Percentiles rank a stretch among this genome's conserved stretches.
Conservation (phyloP, 1,140 invertebrate species). For the Tachypleus tridentatus region DNA sequence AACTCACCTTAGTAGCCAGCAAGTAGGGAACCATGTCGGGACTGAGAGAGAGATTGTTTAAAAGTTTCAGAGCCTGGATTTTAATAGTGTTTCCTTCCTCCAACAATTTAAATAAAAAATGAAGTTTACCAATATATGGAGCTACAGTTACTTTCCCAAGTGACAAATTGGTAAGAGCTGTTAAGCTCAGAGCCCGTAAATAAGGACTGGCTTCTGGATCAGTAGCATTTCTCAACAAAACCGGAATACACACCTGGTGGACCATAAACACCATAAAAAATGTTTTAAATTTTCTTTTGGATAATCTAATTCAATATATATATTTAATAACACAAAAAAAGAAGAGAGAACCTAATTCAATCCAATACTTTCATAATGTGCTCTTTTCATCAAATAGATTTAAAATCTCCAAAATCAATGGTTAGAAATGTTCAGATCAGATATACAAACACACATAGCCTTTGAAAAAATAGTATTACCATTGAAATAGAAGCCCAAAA, state of each 20-base stretch:
- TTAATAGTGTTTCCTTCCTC: conserved; percentile 12
- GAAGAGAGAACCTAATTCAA: too few species aligned
- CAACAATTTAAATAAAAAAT: too few species aligned
- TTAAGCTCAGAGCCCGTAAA: conserved; percentile 26
- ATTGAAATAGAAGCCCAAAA: too few species aligned
- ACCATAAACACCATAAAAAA: conserved; percentile 11
- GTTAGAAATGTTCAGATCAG: too few species aligned
- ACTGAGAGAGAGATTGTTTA: conserved; percentile 53
- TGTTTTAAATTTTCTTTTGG: neutral
- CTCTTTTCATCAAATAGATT: too few species aligned
- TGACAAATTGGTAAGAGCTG: conserved; percentile 40
- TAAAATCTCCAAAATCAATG: too few species aligned
- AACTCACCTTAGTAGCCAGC: conserved; percentile 46
- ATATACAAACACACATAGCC: too few species aligned
- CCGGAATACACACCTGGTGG: conserved; percentile 34
- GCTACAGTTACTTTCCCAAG: conserved; percentile 20
- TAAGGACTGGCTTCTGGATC: conserved; percentile 24
- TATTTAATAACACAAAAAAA: too few species aligned
- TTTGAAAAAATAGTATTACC: too few species aligned
- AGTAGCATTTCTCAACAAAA: conserved; percentile 33
- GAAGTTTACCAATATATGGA: too few species aligned
- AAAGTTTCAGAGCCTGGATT: conserved; percentile 45
- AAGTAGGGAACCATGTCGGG: conserved; percentile 47
- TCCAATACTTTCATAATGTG: too few species aligned
- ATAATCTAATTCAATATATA: too few species aligned